These are phyloP conservation scores for Agonopterix subpropinquella DNA, from an alignment of 2,888 invertebrate species.

Conservation along the genomic window DNA sequence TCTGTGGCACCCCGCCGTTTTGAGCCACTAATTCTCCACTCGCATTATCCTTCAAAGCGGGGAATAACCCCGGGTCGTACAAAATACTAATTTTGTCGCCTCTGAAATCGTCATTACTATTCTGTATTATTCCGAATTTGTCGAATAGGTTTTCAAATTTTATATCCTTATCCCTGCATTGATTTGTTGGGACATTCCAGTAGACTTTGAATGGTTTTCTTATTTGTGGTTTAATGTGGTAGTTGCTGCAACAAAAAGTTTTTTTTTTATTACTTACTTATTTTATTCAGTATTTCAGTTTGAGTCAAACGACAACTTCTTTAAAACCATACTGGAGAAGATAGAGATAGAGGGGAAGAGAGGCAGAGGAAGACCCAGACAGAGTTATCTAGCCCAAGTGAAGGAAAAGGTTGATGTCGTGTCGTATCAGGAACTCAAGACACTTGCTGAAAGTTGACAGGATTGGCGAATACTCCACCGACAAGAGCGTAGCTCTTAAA, in stretches of 20 bases:
- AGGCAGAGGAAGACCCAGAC: no score
- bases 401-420: no score
- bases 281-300: no score
- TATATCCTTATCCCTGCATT: constrained; percentile 79
- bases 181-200: constrained; percentile 87
- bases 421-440: no score
- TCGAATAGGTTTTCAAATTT: constrained; percentile 73
- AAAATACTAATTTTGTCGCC: constrained; percentile 81
- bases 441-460: no score
- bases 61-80: constrained; percentile 84
- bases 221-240: constrained; percentile 40
- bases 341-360: no score
- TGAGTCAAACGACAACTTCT: no score
- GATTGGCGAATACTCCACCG: no score
- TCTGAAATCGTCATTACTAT: constrained; percentile 77
- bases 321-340: no score
- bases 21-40: constrained; percentile 66
- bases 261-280: no score
- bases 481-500: no score
- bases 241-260: constrained; percentile 12
- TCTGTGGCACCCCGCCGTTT: constrained; percentile 87
- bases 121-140: constrained; percentile 80
- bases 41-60: constrained; percentile 74
- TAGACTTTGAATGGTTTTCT: constrained; percentile 70
- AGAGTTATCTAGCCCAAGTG: no score